Evolutionary conservation across 2,888 invertebrate genomes (phyloP).

Genomic region (Cataglyphis rosenhaueri): DNA sequence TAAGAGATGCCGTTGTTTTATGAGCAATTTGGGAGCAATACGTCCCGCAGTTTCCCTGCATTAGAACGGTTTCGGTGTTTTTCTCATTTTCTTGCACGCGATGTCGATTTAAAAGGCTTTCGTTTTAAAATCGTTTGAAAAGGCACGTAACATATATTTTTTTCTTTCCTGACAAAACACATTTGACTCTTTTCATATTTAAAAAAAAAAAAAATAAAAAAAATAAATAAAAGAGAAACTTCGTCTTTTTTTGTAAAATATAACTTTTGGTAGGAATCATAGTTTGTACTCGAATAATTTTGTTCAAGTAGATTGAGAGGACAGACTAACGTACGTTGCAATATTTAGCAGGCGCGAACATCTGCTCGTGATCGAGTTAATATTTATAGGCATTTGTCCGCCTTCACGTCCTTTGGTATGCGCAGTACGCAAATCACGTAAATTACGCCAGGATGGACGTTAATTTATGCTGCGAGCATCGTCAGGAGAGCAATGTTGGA

Average conservation of each 20-base stretch:
- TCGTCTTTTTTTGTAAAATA: too few species aligned
- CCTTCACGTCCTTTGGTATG: slow-evolving; percentile 6
- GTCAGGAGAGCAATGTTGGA: slow-evolving; percentile 5
- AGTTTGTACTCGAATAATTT: slow-evolving; percentile 6
- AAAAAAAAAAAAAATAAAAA: neutral
- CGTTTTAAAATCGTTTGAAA: slow-evolving; percentile 18
- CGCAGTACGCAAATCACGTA: slow-evolving; percentile 14
- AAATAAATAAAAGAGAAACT: neutral
- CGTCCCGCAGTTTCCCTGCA: slow-evolving; percentile 3
- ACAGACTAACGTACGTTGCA: neutral
- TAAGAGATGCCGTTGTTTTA: slow-evolving; percentile 46
- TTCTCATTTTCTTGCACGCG: slow-evolving; percentile 36
- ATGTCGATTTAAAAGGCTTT: slow-evolving; percentile 17
- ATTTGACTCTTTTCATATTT: neutral
- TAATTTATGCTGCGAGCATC: slow-evolving; percentile 31
- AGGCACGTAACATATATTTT: slow-evolving; percentile 1
- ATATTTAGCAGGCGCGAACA: slow-evolving; percentile 32
- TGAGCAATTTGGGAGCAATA: slow-evolving; percentile 40
- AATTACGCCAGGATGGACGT: slow-evolving; percentile 28
- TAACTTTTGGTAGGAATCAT: too few species aligned
- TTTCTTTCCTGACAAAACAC: neutral
- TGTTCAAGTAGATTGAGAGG: neutral
- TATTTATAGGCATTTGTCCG: slow-evolving; percentile 32
- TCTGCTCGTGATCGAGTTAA: slow-evolving; percentile 15
- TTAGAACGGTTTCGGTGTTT: slow-evolving; percentile 32